A percentile compares a stretch with the other conserved stretches of the same genome.
phyloP scores from a whole-genome alignment of 2,888 invertebrate genomes.

The Seira musarum region DNA sequence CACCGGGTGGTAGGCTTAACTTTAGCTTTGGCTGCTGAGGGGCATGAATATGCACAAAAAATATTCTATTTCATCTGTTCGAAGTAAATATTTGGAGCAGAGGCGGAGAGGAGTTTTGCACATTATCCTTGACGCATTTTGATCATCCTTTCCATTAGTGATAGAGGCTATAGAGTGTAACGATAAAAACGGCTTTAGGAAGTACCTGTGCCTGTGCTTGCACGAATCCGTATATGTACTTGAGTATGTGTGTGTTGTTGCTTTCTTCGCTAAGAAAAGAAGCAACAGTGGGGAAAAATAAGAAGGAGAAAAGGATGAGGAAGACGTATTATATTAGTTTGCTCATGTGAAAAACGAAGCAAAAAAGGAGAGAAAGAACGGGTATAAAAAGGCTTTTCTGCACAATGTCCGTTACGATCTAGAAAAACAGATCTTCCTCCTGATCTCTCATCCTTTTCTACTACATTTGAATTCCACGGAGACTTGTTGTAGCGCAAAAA shows the following conservation, averaged over 20 bases:
- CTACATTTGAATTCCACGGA: conserved; percentile 50
- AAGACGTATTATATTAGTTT: conserved; percentile 46
- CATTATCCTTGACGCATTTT: conserved; percentile 7
- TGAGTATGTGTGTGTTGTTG: not conserved
- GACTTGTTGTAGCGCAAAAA: conserved; percentile 39
- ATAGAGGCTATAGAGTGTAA: not conserved
- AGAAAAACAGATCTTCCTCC: conserved; percentile 51
- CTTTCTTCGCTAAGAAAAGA: conserved; percentile 32
- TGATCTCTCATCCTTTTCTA: conserved; percentile 50
- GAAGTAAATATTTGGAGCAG: not conserved
- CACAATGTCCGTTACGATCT: conserved; percentile 61
- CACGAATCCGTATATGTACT: not conserved
- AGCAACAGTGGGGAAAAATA: conserved; percentile 55
- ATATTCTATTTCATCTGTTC: too few species aligned
- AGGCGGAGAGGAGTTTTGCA: not conserved
- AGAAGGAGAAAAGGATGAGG: conserved; percentile 26
- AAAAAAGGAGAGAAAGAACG: conserved; percentile 45
- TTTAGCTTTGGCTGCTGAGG: too few species aligned
- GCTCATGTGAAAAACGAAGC: conserved; percentile 55
- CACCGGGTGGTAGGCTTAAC: too few species aligned
- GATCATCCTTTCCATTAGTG: conserved; percentile 7
- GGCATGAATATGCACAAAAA: too few species aligned
- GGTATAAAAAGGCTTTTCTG: conserved; percentile 26
- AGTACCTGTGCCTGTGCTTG: not conserved
- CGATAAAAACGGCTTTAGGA: not conserved